A percentile compares a stretch with the other conserved stretches of the same genome.
Evolutionary conservation across 2,888 invertebrate species (phyloP).

Genomic region (Conistra vaccinii): DNA sequence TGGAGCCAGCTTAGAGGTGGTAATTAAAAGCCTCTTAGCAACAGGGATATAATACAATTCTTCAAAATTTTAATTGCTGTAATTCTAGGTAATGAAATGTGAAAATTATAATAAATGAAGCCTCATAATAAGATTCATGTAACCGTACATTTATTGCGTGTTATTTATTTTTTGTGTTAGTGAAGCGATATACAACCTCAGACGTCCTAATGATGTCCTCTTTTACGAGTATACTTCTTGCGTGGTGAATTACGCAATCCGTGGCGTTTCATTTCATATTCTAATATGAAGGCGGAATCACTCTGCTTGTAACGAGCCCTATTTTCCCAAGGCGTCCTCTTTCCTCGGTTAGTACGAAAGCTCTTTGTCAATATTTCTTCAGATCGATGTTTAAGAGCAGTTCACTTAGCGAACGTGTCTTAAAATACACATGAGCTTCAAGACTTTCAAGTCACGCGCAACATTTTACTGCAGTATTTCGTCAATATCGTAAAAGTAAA

Average conservation of each 20-base stretch:
- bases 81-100: background rate
- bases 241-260: slow-evolving; percentile 35
- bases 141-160: background rate
- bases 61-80: slow-evolving; percentile 17
- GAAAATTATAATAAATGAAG: slow-evolving; percentile 2
- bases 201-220: slow-evolving; percentile 23
- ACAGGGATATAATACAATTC: slow-evolving; percentile 21
- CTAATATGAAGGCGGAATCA: slow-evolving; percentile 37
- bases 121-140: background rate
- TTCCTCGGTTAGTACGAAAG: slow-evolving; percentile 35
- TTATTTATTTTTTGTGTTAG: slow-evolving; percentile 8
- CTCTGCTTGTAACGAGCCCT: slow-evolving; percentile 52
- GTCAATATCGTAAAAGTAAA: slow-evolving; percentile 82
- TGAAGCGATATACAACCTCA: background rate
- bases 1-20: background rate
- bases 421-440: slow-evolving; percentile 66
- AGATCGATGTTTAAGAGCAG: slow-evolving; percentile 41
- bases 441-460: slow-evolving; percentile 68
- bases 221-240: slow-evolving; percentile 18
- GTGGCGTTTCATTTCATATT: slow-evolving; percentile 51
- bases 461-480: slow-evolving; percentile 73
- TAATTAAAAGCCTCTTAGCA: slow-evolving; percentile 17
- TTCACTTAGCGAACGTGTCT: slow-evolving; percentile 57
- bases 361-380: slow-evolving; percentile 44
- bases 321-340: slow-evolving; percentile 50